phyloP scores from a whole-genome alignment of 2,888 invertebrate genomes.

The Hyposoter dolosus region DNA sequence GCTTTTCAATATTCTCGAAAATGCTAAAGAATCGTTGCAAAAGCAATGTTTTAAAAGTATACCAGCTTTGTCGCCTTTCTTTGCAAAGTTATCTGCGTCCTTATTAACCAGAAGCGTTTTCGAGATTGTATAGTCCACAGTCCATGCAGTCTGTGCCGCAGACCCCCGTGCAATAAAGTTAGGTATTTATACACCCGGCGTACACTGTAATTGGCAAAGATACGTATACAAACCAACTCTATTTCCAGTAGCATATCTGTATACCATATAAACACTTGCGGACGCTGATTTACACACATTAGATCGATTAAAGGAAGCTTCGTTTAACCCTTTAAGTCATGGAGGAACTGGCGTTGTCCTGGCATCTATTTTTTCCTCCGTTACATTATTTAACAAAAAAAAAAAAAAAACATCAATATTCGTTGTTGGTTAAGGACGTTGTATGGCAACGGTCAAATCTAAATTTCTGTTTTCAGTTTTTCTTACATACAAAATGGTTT shows the following conservation, averaged over 20 bases:
- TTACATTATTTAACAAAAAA: too few species aligned
- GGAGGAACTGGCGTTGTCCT: background rate
- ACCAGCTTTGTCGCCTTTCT: slow-evolving; percentile 5
- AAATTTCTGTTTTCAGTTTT: too few species aligned
- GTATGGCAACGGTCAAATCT: too few species aligned
- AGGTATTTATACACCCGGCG: slow-evolving; percentile 77
- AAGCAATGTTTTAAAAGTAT: background rate
- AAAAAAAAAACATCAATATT: too few species aligned
- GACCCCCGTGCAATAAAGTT: slow-evolving; percentile 59
- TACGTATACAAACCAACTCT: slow-evolving; percentile 26
- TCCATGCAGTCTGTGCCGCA: slow-evolving; percentile 19
- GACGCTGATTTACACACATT: background rate
- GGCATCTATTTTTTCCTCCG: background rate
- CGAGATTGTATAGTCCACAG: slow-evolving; percentile 35
- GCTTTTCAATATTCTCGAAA: background rate
- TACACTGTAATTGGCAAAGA: slow-evolving; percentile 79
- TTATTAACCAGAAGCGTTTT: slow-evolving; percentile 56
- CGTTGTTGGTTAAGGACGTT: too few species aligned
- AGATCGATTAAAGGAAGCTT: slow-evolving; percentile 52
- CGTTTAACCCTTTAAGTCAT: background rate
- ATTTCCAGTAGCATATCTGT: slow-evolving; percentile 31
- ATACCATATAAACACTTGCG: slow-evolving; percentile 38
- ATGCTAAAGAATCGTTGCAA: background rate
- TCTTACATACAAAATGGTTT: too few species aligned
- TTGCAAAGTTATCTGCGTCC: slow-evolving; percentile 49